Conservation (phyloP, 2,113 vertebrate genomes). For the Meleagris gallopavo region DNA sequence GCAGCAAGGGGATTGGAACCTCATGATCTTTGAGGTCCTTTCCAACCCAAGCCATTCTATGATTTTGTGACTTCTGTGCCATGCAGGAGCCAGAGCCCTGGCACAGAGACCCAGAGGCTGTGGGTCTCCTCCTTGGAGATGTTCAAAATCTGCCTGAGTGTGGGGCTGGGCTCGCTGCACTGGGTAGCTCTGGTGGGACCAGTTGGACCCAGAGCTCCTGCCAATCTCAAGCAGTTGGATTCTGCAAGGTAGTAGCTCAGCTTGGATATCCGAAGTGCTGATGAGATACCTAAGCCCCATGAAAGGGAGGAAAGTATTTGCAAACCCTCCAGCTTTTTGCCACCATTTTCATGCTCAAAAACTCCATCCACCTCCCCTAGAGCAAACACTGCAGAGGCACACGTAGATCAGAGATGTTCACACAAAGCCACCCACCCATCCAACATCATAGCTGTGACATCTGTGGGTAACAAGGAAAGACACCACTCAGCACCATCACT, state of each 20-base stretch:
- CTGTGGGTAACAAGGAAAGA: neutral
- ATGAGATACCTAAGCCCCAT: neutral
- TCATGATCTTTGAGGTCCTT: too few relatives aligned
- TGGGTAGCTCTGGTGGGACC: neutral
- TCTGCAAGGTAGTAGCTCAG: neutral
- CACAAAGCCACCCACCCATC: neutral
- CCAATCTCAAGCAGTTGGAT: neutral
- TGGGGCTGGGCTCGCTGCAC: neutral
- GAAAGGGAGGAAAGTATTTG: neutral
- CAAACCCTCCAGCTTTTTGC: neutral
- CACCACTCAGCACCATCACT: neutral
- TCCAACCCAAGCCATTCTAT: too few relatives aligned
- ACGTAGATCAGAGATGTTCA: accelerated
- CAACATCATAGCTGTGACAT: neutral
- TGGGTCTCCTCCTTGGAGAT: neutral
- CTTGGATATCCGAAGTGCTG: conserved; percentile 2
- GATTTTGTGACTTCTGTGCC: neutral
- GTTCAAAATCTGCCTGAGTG: neutral
- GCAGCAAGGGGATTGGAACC: too few relatives aligned
- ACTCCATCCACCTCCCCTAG: neutral
- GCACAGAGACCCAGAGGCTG: neutral
- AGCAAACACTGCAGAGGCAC: accelerated
- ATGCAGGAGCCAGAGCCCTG: neutral
- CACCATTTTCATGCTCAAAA: neutral
- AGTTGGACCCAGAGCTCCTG: neutral